Evolutionary conservation across 2,113 vertebrate genomes (phyloP).

Genomic region (Upupa epops): DNA sequence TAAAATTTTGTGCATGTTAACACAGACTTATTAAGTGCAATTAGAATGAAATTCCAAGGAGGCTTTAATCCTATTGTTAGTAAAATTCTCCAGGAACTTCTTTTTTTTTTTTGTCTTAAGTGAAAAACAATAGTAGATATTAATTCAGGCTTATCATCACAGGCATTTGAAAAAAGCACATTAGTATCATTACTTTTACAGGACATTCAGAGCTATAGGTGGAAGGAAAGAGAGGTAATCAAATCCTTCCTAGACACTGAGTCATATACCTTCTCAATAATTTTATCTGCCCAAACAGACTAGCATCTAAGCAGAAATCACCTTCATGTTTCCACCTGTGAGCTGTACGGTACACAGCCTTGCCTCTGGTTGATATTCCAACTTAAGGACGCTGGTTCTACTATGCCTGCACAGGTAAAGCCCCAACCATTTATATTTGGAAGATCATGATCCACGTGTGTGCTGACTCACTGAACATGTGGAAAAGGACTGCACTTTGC

Average conservation of each 20-base stretch:
- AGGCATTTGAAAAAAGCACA: not conserved
- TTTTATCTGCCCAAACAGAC: slow-evolving; percentile 14
- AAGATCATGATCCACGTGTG: not conserved
- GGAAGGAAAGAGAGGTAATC: not conserved
- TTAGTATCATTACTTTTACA: not conserved
- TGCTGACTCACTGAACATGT: not conserved
- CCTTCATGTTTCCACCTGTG: slow-evolving; percentile 54
- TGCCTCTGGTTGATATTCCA: slow-evolving; percentile 7
- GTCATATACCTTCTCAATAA: slow-evolving; percentile 22
- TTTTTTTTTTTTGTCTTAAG: not conserved
- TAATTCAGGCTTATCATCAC: not conserved
- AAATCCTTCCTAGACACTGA: slow-evolving; percentile 33
- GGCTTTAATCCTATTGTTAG: not conserved
- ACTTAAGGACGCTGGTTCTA: not conserved
- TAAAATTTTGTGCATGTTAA: not conserved
- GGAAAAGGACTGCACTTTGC: not conserved
- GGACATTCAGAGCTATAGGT: not conserved
- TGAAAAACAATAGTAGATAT: not conserved
- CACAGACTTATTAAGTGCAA: not conserved
- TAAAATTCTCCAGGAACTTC: not conserved
- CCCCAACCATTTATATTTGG: not conserved
- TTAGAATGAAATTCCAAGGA: not conserved
- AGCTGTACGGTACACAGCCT: not conserved
- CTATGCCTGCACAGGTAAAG: not conserved
- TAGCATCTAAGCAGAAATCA: slow-evolving; percentile 40